Evolutionary conservation across 2,113 vertebrate genomes (phyloP).

Genomic region (Podarcis cretensis): DNA sequence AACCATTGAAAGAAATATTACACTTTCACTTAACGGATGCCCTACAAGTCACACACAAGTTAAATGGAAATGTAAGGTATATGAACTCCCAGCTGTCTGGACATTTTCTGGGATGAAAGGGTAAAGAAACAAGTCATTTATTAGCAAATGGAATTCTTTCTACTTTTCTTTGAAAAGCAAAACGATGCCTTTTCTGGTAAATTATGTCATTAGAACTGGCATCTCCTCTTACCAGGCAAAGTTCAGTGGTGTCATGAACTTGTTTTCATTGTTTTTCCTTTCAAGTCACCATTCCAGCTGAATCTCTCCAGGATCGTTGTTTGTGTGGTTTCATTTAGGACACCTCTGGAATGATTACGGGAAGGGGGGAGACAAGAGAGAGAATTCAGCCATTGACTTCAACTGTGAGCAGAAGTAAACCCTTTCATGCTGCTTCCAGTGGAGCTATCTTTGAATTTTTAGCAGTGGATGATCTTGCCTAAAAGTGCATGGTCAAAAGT

Average conservation of each 20-base stretch:
- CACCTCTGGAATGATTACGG: neutral
- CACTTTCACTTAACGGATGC: constrained; percentile 39
- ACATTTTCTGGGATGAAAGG: constrained; percentile 69
- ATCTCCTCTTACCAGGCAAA: constrained; percentile 45
- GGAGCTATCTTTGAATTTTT: neutral
- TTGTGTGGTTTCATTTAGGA: constrained; percentile 18
- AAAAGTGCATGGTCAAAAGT: neutral
- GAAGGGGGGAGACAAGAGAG: accelerated
- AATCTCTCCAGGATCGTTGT: neutral
- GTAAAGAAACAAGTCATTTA: constrained; percentile 74
- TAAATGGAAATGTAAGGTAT: constrained; percentile 69
- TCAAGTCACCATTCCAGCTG: constrained; percentile 44
- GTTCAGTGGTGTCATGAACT: constrained; percentile 31
- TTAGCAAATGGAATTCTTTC: constrained; percentile 73
- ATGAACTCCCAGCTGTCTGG: constrained; percentile 52
- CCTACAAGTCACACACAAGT: neutral
- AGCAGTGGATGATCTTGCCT: neutral
- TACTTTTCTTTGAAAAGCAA: constrained; percentile 71
- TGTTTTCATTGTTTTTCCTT: constrained; percentile 36
- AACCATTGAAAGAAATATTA: constrained; percentile 48
- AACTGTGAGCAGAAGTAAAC: neutral
- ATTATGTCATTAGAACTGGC: constrained; percentile 52
- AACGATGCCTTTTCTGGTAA: constrained; percentile 57
- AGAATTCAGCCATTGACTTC: neutral
- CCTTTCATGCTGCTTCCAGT: neutral